A percentile compares a stretch with the other conserved stretches of the same genome.
phyloP scores from a whole-genome alignment of 2,888 invertebrate genomes.

The Cataglyphis livida region DNA sequence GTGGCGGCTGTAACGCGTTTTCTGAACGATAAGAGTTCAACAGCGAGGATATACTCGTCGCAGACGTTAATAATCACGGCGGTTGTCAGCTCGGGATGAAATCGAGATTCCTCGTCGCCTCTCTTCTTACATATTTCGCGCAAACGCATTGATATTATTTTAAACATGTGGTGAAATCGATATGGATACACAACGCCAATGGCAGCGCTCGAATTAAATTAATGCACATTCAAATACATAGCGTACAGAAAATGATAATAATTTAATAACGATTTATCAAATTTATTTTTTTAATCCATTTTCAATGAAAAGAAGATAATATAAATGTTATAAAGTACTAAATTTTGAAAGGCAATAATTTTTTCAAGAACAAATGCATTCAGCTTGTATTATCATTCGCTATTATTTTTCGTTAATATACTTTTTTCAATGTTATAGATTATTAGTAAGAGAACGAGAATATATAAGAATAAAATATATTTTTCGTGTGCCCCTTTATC shows the following conservation, averaged over 20 bases:
- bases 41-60: slow-evolving; percentile 11
- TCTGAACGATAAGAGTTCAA: slow-evolving; percentile 44
- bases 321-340: background rate
- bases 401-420: background rate
- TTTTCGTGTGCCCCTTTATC: background rate
- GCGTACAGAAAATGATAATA: background rate
- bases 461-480: background rate
- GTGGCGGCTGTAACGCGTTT: slow-evolving; percentile 46
- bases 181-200: background rate
- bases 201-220: slow-evolving; percentile 1
- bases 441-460: background rate
- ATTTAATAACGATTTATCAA: background rate
- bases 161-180: slow-evolving; percentile 9
- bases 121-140: background rate
- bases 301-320: background rate
- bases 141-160: background rate
- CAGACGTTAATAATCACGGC: slow-evolving; percentile 19
- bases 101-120: background rate
- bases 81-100: slow-evolving; percentile 1
- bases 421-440: background rate
- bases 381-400: background rate
- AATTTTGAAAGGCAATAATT: background rate
- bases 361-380: background rate
- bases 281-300: background rate
- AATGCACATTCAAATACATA: background rate